These are phyloP conservation scores for Eurytoma adleriae DNA, from an alignment of 2,888 invertebrate species.

Conservation along the genomic window DNA sequence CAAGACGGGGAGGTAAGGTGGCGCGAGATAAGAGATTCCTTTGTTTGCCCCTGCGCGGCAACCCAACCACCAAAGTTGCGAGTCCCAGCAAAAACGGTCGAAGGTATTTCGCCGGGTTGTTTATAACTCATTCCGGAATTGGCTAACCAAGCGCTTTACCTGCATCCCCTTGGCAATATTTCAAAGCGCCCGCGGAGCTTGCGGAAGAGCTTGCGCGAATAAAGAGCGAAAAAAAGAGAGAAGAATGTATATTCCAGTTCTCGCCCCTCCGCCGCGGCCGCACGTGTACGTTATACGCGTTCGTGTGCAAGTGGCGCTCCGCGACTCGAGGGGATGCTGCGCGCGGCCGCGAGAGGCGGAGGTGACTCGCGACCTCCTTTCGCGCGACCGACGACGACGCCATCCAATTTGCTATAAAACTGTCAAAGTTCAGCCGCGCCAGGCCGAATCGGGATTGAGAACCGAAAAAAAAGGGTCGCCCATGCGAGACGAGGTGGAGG, in stretches of 20 bases:
- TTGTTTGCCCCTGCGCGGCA: neutral
- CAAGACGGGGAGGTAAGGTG: neutral
- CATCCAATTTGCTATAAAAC: constrained; percentile 46
- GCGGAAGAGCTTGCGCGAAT: neutral
- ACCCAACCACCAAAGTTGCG: neutral
- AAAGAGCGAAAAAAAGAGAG: neutral
- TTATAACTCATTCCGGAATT: constrained; percentile 34
- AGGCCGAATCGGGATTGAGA: constrained; percentile 15
- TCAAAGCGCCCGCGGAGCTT: constrained; percentile 19
- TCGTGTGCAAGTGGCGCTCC: neutral
- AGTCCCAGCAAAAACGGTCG: neutral
- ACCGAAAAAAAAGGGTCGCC: neutral
- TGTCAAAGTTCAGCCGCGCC: constrained; percentile 35
- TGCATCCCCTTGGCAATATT: constrained; percentile 28
- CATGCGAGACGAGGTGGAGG: no score
- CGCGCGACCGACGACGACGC: neutral
- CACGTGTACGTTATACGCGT: neutral
- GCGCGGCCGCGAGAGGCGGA: neutral
- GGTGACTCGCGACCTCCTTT: constrained; percentile 5
- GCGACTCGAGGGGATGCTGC: neutral
- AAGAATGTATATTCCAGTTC: neutral
- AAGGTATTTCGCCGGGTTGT: constrained; percentile 6
- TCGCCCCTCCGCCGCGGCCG: neutral
- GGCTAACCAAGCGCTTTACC: constrained; percentile 33
- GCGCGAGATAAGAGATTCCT: neutral